Base-by-base conservation (phyloP, 2,888 invertebrate species). In the Galerucella calmariensis region DNA sequence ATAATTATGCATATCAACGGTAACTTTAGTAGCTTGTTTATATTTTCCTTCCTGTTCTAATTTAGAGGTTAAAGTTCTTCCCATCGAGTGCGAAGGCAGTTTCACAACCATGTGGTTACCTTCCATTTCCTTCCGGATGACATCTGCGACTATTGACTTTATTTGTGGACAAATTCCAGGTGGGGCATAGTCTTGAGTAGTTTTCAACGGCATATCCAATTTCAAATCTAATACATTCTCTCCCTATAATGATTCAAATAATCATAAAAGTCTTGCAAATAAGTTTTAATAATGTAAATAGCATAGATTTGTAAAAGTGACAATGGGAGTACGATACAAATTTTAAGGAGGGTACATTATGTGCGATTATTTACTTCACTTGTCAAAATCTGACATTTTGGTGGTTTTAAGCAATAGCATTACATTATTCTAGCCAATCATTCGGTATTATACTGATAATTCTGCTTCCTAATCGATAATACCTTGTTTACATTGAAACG, bases 161-260 rank as follows among this genome's bases (percentile, higher is more conserved):
- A 94, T 91, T 73, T 92, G 91, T 0, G 94, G 93, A n/a, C 93
- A 93, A 66, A 93, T 91, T 0, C 89, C 88, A 0, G 94, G 94
- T 59, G 91, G 91, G 78, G 90, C 90, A 87, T 95, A 95, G 82
- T 93, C 91, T 81, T 93, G 89, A 0, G 95, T 95, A 73, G 95
- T 95, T 83, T 94, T 86, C 68, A 92, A 90, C 58, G 94, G 94
- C 90, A 94, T 91, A 83, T 95, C 93, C 78, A 95, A 88, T 82
- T 93, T 91, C 79, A 95, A 89, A 82, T 92, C 90, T 79, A 95
- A 88, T 76, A 95, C 91, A 88, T 94, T 94, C 86, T 95, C 94
- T 61, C 84, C 85, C 87, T 87, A 76, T 72, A 83, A 82, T 63
- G 11, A 71, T 73, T 16, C 16, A 11, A 53, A 67, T 56, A 24